phyloP scores from a whole-genome alignment of 2,797 vertebrate species.

The Erpetoichthys calabaricus region DNA sequence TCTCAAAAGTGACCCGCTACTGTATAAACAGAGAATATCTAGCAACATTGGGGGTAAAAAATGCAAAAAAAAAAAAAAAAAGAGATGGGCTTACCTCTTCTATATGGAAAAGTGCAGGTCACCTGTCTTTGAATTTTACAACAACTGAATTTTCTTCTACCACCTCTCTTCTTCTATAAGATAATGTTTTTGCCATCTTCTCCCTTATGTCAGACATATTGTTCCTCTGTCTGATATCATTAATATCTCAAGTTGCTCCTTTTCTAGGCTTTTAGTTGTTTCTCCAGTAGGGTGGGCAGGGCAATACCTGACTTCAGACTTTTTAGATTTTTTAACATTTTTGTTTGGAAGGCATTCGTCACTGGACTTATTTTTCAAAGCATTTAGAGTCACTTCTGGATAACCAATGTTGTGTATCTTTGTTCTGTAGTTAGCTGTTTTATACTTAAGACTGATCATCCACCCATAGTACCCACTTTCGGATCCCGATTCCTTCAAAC shows the following conservation, averaged over 20 bases:
- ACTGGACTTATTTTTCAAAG: constrained; percentile 10
- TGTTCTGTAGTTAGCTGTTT: constrained; percentile 14
- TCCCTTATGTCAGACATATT: background rate
- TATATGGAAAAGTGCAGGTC: constrained; percentile 10
- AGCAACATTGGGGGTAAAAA: background rate
- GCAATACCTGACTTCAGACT: constrained; percentile 14
- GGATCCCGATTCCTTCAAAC: background rate
- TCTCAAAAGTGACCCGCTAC: background rate
- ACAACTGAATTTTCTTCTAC: constrained; percentile 4
- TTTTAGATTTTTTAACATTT: constrained; percentile 16
- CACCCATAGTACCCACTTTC: constrained; percentile 1
- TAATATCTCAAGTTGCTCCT: constrained; percentile 11
- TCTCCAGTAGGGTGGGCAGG: constrained; percentile 12
- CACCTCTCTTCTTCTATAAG: constrained; percentile 11
- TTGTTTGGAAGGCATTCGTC: constrained; percentile 13
- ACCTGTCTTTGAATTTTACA: constrained; percentile 5
- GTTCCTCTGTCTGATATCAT: constrained; percentile 12
- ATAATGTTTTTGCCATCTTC: constrained; percentile 10
- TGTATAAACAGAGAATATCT: background rate
- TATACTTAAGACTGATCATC: constrained; percentile 9
- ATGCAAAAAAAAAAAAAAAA: background rate
- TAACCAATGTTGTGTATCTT: constrained; percentile 11
- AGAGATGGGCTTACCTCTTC: constrained; percentile 7
- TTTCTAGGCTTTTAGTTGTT: constrained; percentile 13
- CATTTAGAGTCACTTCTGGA: constrained; percentile 11